phyloP scores from a whole-genome alignment of 2,888 invertebrate genomes.

The Leptothorax acervorum region DNA sequence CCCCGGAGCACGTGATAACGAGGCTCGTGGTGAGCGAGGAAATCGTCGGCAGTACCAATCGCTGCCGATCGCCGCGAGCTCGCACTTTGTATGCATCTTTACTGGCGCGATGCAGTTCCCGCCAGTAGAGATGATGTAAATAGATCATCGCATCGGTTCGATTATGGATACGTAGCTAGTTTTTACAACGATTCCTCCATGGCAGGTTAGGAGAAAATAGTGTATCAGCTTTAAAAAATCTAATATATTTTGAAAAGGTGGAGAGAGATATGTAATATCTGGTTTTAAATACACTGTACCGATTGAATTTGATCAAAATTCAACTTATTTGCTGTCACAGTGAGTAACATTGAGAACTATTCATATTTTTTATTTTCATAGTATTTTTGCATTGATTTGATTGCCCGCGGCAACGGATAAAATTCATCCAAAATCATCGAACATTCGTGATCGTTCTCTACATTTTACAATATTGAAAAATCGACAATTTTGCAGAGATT shows the following conservation, averaged over 20 bases:
- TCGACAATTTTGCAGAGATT: conserved; percentile 18
- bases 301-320: background rate
- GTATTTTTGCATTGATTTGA: background rate
- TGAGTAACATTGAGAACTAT: background rate
- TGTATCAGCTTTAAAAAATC: conserved; percentile 1
- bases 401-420: background rate
- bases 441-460: background rate
- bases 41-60: conserved; percentile 54
- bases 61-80: conserved; percentile 62
- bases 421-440: conserved; percentile 1
- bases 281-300: background rate
- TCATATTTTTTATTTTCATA: conserved; percentile 8
- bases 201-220: background rate
- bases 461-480: conserved; percentile 14
- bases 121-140: conserved; percentile 28
- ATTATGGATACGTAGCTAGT: conserved; percentile 10
- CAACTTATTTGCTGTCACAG: background rate
- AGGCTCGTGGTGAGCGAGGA: conserved; percentile 64
- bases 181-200: background rate
- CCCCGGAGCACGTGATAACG: conserved; percentile 74
- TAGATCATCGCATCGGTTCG: conserved; percentile 30
- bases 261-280: background rate
- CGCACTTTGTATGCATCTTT: conserved; percentile 44
- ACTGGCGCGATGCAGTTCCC: conserved; percentile 4
- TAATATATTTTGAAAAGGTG: background rate